Percentiles rank a stretch among this genome's conserved stretches.
Evolutionary conservation across 2,113 vertebrate species (phyloP).

Genomic region (Ramphastos sulfuratus): DNA sequence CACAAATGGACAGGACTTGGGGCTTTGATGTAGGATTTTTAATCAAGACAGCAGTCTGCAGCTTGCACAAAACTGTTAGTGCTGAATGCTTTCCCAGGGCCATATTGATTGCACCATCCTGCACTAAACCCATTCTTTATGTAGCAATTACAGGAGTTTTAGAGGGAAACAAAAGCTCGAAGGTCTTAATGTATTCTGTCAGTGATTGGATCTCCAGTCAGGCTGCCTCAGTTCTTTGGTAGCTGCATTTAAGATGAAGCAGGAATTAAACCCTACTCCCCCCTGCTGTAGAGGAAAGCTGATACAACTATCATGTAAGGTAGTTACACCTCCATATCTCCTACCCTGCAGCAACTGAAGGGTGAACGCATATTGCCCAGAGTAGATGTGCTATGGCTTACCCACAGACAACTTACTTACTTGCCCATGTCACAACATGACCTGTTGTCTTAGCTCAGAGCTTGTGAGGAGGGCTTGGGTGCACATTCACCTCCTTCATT

Average conservation of each 20-base stretch:
- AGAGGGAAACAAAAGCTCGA: background rate
- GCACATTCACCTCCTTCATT: too few species aligned
- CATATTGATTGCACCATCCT: background rate
- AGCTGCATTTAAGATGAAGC: background rate
- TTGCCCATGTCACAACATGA: background rate
- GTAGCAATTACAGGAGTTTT: background rate
- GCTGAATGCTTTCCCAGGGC: background rate
- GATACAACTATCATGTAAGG: background rate
- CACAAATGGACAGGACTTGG: background rate
- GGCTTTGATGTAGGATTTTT: conserved; percentile 31
- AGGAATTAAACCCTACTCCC: background rate
- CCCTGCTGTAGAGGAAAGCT: background rate
- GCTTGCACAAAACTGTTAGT: background rate
- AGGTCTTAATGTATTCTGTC: background rate
- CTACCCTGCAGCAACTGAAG: background rate
- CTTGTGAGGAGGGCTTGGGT: background rate
- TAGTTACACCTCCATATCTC: background rate
- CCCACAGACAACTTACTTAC: background rate
- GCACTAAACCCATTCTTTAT: background rate
- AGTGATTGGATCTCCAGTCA: background rate
- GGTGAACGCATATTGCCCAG: background rate
- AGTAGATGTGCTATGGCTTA: background rate
- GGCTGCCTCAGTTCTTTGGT: background rate
- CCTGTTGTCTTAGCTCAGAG: background rate
- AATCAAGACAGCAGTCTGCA: background rate